Conservation (phyloP, 1,140 invertebrate genomes). For the Caenorhabditis remanei region DNA sequence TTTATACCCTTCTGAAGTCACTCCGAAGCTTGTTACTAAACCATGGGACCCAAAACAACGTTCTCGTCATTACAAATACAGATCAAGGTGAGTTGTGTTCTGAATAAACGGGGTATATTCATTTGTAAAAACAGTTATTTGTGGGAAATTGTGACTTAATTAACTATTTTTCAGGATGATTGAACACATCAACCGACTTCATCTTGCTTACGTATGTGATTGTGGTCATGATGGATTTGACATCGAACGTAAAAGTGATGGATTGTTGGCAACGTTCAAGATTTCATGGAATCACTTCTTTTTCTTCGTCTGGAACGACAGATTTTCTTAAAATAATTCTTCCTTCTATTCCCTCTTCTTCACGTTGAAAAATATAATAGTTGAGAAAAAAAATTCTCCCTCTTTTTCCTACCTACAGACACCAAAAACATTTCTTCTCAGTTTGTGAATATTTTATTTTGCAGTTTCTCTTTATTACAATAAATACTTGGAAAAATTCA, state of each 20-base stretch:
- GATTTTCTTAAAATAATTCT: not conserved
- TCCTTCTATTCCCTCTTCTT: not conserved
- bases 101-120: no score
- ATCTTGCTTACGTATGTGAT: not conserved
- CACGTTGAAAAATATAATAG: no score
- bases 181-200: not conserved
- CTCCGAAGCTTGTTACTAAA: not conserved
- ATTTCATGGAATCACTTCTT: not conserved
- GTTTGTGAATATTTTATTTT: no score
- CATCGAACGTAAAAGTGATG: not conserved
- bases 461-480: no score
- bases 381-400: no score
- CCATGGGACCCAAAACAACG: not conserved
- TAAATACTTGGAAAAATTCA: no score
- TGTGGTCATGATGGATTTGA: not conserved
- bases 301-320: slow-evolving; percentile 15
- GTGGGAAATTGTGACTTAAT: no score
- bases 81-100: no score
- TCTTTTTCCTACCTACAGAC: no score
- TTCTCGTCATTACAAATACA: not conserved
- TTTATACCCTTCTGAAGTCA: not conserved
- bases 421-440: no score
- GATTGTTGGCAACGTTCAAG: not conserved
- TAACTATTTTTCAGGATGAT: not conserved
- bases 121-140: no score